Conservation (phyloP, 2,113 vertebrate species). For the Pelecanoides urinatrix region DNA sequence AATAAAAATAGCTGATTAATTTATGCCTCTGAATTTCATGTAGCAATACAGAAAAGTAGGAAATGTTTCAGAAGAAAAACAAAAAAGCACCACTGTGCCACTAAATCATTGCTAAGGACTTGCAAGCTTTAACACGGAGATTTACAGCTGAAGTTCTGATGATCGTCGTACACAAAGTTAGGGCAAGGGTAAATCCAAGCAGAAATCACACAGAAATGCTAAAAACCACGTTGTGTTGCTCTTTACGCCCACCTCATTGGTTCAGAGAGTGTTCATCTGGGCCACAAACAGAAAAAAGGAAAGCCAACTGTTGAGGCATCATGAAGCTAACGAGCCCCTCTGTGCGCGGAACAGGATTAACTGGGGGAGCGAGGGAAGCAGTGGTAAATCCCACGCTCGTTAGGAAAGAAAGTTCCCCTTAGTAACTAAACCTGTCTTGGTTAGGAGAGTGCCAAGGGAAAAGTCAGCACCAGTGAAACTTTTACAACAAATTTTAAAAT, state of each 20-base stretch:
- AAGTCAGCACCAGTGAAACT: not conserved
- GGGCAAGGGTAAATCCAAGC: not conserved
- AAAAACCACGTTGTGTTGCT: accelerated
- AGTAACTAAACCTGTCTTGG: not conserved
- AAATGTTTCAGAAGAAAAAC: not conserved
- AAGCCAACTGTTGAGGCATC: not conserved
- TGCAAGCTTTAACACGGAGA: not conserved
- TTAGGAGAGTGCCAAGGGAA: not conserved
- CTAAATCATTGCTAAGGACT: not conserved
- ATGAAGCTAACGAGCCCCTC: not conserved
- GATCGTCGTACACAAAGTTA: accelerated
- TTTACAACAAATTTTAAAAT: accelerated
- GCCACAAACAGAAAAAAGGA: not conserved
- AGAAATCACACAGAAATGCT: not conserved
- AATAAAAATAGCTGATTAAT: not conserved
- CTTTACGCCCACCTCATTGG: accelerated
- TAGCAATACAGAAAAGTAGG: not conserved
- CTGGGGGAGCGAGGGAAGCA: accelerated
- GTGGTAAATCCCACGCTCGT: accelerated
- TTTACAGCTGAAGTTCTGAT: not conserved
- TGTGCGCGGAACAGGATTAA: not conserved
- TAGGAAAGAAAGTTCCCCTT: not conserved
- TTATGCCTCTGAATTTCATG: not conserved
- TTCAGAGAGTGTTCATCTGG: not conserved
- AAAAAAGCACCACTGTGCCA: not conserved